Evolutionary conservation across 2,797 vertebrate genomes (phyloP).

Genomic region (Nothura maculosa): DNA sequence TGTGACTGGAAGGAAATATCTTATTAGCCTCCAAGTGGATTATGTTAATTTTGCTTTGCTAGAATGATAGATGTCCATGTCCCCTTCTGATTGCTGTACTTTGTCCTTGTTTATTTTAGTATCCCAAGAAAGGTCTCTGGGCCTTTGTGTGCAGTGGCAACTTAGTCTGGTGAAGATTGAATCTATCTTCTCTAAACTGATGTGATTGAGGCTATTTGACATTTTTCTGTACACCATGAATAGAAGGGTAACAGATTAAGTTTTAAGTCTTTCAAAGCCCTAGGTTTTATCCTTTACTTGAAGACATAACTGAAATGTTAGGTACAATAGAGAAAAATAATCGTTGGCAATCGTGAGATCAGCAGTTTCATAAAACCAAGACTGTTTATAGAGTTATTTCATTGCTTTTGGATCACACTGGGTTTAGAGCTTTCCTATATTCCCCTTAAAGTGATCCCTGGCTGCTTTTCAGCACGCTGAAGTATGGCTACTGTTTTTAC

Average conservation of each 20-base stretch:
- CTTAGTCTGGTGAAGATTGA: neutral
- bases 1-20: neutral
- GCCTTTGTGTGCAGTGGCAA: neutral
- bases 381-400: neutral
- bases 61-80: neutral
- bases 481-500: neutral
- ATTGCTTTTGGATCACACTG: neutral
- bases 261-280: neutral
- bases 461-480: neutral
- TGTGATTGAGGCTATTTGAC: neutral
- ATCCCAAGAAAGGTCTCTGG: neutral
- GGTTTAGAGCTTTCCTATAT: neutral
- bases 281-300: neutral
- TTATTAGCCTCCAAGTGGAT: rapidly evolving
- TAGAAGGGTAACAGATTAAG: neutral
- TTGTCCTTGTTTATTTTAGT: neutral
- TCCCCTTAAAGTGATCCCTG: neutral
- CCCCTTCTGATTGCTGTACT: neutral
- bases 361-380: neutral
- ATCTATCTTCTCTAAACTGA: rapidly evolving
- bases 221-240: neutral
- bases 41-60: neutral
- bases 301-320: neutral
- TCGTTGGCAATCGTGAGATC: neutral
- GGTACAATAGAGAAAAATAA: neutral